phyloP scores from a whole-genome alignment of 2,888 invertebrate species.

The Nemoura dubitans region DNA sequence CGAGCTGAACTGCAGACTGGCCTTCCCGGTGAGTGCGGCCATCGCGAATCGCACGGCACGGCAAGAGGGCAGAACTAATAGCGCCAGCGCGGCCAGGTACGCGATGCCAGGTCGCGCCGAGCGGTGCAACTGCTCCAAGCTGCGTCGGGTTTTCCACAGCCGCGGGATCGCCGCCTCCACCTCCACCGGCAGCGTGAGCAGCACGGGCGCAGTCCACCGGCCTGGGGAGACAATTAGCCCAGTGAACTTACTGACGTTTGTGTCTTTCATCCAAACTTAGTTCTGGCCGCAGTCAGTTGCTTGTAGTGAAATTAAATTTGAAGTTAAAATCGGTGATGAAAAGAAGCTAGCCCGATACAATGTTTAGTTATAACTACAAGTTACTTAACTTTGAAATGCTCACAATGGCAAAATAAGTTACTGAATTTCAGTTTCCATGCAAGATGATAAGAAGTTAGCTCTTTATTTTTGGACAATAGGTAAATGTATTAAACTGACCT shows the following conservation, averaged over 20 bases:
- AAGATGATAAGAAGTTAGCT: too few relatives aligned
- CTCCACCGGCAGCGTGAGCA: conserved; percentile 62
- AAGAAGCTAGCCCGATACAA: too few relatives aligned
- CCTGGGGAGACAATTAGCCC: conserved; percentile 53
- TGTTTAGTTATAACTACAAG: too few relatives aligned
- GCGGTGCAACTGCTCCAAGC: conserved; percentile 61
- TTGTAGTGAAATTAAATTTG: too few relatives aligned
- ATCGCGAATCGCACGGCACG: conserved; percentile 52
- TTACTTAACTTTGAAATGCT: too few relatives aligned
- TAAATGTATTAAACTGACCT: too few relatives aligned
- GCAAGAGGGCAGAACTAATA: conserved; percentile 55
- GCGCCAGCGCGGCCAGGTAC: conserved; percentile 61
- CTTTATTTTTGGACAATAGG: too few relatives aligned
- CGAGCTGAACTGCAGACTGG: conserved; percentile 59
- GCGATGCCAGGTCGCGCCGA: conserved; percentile 64
- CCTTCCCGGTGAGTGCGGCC: conserved; percentile 50
- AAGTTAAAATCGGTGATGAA: too few relatives aligned
- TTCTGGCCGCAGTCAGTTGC: too few relatives aligned
- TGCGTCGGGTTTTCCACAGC: conserved; percentile 65
- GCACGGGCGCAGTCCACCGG: conserved; percentile 58
- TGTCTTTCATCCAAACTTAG: too few relatives aligned
- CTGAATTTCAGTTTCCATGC: too few relatives aligned
- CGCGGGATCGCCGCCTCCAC: conserved; percentile 68
- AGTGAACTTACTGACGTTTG: neutral
- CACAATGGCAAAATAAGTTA: too few relatives aligned